A percentile compares a stretch with the other conserved stretches of the same genome.
These are phyloP conservation scores for Uria lomvia DNA, from an alignment of 2,113 vertebrate species.

Conservation along the genomic window DNA sequence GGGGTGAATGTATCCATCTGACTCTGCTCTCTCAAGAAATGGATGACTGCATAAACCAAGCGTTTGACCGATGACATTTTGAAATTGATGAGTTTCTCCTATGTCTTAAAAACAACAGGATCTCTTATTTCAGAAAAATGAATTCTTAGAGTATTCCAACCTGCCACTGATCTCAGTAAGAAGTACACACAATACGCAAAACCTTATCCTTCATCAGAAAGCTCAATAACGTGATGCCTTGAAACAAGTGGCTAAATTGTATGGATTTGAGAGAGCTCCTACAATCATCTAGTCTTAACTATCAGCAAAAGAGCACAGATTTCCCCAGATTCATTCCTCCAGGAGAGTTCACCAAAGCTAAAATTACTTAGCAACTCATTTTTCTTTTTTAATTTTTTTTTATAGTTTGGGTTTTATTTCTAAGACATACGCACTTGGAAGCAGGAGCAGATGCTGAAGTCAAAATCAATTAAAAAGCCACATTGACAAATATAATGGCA, in stretches of 20 bases:
- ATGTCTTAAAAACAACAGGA: slow-evolving; percentile 43
- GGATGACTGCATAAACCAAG: slow-evolving; percentile 92
- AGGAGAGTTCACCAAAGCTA: background rate
- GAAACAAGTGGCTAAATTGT: background rate
- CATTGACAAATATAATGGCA: background rate
- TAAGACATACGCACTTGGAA: background rate
- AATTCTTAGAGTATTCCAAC: background rate
- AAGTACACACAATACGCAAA: background rate
- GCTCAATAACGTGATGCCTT: rapidly evolving
- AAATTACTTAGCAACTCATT: background rate
- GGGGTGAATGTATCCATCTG: slow-evolving; percentile 87
- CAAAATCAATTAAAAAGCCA: background rate
- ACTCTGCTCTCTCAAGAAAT: slow-evolving; percentile 95
- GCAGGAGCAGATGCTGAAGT: background rate
- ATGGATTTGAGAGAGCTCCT: background rate
- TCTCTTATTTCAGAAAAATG: background rate
- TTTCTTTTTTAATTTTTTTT: background rate
- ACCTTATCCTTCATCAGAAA: background rate
- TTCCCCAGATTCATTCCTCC: background rate
- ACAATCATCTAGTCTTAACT: background rate
- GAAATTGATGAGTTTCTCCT: slow-evolving; percentile 28
- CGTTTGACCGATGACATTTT: slow-evolving; percentile 94
- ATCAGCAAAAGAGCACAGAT: background rate
- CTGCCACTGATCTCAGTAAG: background rate
- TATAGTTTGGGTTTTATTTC: background rate